Evolutionary conservation across 2,888 invertebrate species (phyloP).

Genomic region (Dysmachus trigonus): DNA sequence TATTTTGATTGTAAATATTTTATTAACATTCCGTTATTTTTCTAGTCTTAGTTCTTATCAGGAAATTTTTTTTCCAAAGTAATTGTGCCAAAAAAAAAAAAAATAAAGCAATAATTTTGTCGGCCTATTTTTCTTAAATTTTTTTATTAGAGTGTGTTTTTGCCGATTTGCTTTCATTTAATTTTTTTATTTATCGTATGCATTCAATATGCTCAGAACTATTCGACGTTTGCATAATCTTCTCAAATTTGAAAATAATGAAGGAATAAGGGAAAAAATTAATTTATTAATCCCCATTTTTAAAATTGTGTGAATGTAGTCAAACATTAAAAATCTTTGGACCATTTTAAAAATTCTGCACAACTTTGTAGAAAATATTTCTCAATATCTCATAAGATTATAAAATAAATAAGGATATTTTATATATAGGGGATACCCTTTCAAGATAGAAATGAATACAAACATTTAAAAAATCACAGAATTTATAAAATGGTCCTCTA

Average conservation of each 20-base stretch:
- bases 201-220: background rate
- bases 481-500: background rate
- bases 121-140: background rate
- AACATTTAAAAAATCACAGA: background rate
- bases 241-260: background rate
- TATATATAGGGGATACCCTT: too few species aligned
- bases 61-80: constrained; percentile 7
- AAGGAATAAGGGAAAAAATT: background rate
- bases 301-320: background rate
- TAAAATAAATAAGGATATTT: too few species aligned
- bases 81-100: background rate
- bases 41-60: constrained; percentile 16
- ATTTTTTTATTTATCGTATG: background rate
- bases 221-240: background rate
- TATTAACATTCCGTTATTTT: constrained; percentile 13
- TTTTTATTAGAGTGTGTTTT: background rate
- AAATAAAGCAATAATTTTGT: background rate
- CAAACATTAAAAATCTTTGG: background rate
- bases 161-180: background rate
- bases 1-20: constrained; percentile 15
- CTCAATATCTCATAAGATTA: too few species aligned
- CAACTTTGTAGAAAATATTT: too few species aligned
- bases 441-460: too few species aligned
- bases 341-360: background rate
- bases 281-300: background rate